phyloP scores from a whole-genome alignment of 2,113 vertebrate genomes.

The Gallinago undulata region DNA sequence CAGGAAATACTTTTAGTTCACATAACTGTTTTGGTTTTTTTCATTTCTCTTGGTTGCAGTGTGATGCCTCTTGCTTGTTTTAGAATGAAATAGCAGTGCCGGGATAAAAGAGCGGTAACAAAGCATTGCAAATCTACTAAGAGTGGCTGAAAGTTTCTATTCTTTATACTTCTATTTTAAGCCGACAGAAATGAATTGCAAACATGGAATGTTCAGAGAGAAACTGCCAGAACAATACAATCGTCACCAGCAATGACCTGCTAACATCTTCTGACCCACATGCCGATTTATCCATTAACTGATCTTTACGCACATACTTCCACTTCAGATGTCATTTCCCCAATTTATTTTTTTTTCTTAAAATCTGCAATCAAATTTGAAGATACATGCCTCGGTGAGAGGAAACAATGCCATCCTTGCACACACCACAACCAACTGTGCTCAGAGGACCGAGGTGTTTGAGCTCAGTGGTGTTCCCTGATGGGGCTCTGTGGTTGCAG shows the following conservation, averaged over 20 bases:
- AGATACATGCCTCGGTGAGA: neutral
- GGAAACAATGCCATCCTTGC: neutral
- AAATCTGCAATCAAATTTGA: neutral
- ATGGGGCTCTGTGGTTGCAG: neutral
- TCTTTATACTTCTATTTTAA: neutral
- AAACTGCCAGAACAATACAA: neutral
- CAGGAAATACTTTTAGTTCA: neutral
- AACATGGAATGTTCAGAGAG: neutral
- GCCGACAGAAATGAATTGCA: neutral
- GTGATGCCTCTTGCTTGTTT: neutral
- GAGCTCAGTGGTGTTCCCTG: neutral
- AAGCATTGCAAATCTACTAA: neutral
- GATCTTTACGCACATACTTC: neutral
- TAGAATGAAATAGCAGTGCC: neutral
- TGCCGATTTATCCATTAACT: neutral
- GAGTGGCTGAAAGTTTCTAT: neutral
- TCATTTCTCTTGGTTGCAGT: neutral
- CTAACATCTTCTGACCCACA: neutral
- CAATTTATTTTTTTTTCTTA: neutral
- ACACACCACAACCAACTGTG: neutral
- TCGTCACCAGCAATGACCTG: neutral
- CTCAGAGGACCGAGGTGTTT: fast-evolving
- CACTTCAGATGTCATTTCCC: neutral
- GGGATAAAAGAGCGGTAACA: neutral
- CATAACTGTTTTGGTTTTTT: neutral